Percentiles rank a stretch among this genome's conserved stretches.
phyloP scores from a whole-genome alignment of 2,113 vertebrate genomes.

The Phaetusa simplex region DNA sequence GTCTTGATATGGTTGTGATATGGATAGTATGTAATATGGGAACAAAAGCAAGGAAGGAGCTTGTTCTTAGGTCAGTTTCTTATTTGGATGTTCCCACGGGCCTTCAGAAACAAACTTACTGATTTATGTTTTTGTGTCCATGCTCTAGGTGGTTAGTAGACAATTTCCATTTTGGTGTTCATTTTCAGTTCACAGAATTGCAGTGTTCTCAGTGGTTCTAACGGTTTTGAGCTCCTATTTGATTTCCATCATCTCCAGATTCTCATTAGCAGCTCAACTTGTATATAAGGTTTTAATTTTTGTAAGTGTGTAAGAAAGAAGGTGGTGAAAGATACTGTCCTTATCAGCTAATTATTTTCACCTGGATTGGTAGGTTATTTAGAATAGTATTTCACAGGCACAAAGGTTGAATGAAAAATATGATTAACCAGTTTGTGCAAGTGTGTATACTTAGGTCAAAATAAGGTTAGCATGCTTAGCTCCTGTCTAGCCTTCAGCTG shows the following conservation, averaged over 20 bases:
- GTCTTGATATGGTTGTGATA: background rate
- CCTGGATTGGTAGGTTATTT: background rate
- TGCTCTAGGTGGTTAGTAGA: background rate
- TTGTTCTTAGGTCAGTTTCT: background rate
- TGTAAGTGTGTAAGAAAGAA: background rate
- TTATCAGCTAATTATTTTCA: background rate
- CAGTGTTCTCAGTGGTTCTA: background rate
- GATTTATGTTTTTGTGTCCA: background rate
- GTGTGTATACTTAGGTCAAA: background rate
- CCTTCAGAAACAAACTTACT: background rate
- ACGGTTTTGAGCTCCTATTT: background rate
- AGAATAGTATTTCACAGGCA: background rate
- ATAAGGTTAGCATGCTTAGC: background rate
- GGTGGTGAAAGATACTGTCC: background rate
- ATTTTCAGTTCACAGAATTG: background rate
- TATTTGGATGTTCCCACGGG: background rate
- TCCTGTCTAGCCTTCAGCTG: background rate
- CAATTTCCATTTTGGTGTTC: background rate
- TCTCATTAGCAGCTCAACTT: background rate
- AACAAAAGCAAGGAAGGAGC: background rate
- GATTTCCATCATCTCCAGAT: background rate
- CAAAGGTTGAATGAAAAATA: background rate
- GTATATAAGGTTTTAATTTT: background rate
- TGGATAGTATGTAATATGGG: fast-evolving
- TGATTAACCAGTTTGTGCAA: background rate